phyloP scores from a whole-genome alignment of 1,140 invertebrate species.

The Ostrea denselamellosa region DNA sequence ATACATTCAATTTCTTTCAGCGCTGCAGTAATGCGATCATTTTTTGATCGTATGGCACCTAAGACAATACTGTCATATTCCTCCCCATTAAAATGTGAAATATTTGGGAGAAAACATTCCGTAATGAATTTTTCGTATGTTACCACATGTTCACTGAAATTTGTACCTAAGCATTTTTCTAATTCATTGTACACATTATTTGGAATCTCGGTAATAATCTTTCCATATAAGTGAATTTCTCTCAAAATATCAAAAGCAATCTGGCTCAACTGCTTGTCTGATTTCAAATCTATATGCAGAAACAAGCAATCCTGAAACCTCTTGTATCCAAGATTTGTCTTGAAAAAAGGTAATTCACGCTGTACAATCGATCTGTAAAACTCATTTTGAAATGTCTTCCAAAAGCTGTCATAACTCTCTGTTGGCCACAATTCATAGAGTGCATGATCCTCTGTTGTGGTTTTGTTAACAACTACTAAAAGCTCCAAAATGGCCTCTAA shows the following conservation, averaged over 20 bases:
- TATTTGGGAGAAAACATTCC: conserved; percentile 33
- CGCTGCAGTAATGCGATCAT: neutral
- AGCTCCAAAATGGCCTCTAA: conserved; percentile 42
- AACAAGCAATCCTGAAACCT: conserved; percentile 11
- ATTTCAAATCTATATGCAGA: neutral
- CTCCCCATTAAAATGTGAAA: neutral
- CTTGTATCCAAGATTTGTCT: neutral
- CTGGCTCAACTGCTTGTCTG: neutral
- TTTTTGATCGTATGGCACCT: neutral
- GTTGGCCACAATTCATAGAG: neutral
- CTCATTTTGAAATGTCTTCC: neutral
- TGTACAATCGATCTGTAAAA: conserved; percentile 10
- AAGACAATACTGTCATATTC: neutral
- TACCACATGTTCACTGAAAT: neutral
- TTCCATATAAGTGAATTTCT: neutral
- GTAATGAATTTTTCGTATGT: conserved; percentile 26
- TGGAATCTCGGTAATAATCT: neutral
- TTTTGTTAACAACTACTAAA: neutral
- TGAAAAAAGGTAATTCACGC: neutral
- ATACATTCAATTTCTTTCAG: conserved; percentile 26
- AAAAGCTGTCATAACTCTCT: neutral
- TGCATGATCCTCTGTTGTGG: neutral
- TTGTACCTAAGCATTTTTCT: neutral
- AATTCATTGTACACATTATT: neutral
- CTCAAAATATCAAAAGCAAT: neutral